Base-by-base conservation (phyloP, 2,888 invertebrate genomes). In the Crematogaster levior region DNA sequence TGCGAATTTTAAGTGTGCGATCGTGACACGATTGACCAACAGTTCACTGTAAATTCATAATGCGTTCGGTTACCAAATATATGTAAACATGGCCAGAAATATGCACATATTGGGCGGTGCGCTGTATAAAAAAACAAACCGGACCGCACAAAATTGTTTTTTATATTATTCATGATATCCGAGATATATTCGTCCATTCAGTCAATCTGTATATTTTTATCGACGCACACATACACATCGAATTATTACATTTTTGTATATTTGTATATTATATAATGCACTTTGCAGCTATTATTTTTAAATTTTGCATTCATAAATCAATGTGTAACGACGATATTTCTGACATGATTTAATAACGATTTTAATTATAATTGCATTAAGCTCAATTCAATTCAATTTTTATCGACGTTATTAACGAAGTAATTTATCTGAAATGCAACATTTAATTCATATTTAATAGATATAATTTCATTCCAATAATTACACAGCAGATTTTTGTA, bases 1-100 rank as follows among this genome's bases (percentile, higher is more conserved):
- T 79, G 77, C 30, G 70, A 68, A 79, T 70, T 79, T 79, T 46
- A 53, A 56, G 34, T 43, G 77, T 5, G 56, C 70, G 56, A 79
- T 68, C 77, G 77, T 43, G 77, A 68, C 56, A 18, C 77, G 77
- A 24, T 58, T 56, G 68, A 12, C 30, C 56, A 58, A 56, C 30
- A 15, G 30, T 46, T 34, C 56, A 21, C 34, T 21, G 30, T 68
- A 77, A 77, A 77, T 77, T 77, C 56, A 34, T 68, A 68, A 79
- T 70, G 68, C 30, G 56, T 43, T 34, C 34, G 21, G 43, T 40
- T 68, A 53, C 30, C 56, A 43, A 43, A 21, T 34, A 21, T n/a
- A 34, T 34, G 56, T 79, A 77, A 77, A 79, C 56, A 77, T n/a
- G n/a, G 15, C 3, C n/a, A 30, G 68, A 68, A 68, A 68, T 77